These are phyloP conservation scores for Sceloporus tristichus DNA, from an alignment of 2,113 vertebrate genomes.

Conservation along the genomic window DNA sequence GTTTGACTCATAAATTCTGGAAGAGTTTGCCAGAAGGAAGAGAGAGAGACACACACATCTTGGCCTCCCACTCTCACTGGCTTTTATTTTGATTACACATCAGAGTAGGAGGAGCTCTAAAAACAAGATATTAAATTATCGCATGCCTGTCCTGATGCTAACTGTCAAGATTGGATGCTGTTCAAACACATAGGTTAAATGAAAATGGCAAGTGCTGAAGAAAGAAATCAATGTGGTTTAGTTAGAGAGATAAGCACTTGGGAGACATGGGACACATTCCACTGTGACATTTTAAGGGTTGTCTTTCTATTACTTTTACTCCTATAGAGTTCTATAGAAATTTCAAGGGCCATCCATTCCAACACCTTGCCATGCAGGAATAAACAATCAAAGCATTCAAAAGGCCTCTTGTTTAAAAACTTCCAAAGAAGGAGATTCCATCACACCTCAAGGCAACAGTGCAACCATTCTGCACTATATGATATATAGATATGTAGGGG, in stretches of 20 bases:
- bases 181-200: constrained; percentile 48
- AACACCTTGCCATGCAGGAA: no score
- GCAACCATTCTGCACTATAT: no score
- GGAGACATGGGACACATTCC: background rate
- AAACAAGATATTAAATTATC: constrained; percentile 34
- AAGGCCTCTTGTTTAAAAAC: no score
- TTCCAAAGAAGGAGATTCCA: no score
- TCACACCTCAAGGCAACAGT: no score
- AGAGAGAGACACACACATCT: background rate
- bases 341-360: no score
- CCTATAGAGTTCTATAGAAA: no score
- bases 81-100: constrained; percentile 60
- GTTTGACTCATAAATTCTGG: constrained; percentile 60
- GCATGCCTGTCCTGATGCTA: constrained; percentile 39
- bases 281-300: constrained; percentile 8
- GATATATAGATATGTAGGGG: no score
- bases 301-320: background rate
- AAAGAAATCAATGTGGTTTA: constrained; percentile 36
- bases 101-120: constrained; percentile 35
- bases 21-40: constrained; percentile 51
- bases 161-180: background rate
- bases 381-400: no score
- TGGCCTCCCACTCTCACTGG: background rate
- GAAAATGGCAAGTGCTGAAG: constrained; percentile 21
- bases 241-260: background rate